Evolutionary conservation across 2,888 invertebrate species (phyloP).

Genomic region (Dichetophora obliterata): DNA sequence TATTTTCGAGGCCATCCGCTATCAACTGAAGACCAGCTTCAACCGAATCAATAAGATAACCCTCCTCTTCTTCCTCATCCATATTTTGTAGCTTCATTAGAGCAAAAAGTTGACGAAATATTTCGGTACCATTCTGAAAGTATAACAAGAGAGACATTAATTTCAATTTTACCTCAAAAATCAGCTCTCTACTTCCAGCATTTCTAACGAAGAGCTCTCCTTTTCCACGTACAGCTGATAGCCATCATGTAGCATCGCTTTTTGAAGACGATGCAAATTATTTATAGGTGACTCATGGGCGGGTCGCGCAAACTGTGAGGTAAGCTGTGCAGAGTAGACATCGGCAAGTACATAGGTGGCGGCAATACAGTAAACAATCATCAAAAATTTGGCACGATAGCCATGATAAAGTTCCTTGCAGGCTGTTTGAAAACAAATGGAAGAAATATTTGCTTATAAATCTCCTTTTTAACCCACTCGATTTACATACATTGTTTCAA

Average conservation of each 20-base stretch:
- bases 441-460: neutral
- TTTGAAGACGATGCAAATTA: slow-evolving; percentile 76
- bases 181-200: slow-evolving; percentile 74
- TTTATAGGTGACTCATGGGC: slow-evolving; percentile 79
- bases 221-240: slow-evolving; percentile 80
- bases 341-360: slow-evolving; percentile 84
- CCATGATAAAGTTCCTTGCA: slow-evolving; percentile 73
- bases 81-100: slow-evolving; percentile 74
- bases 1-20: slow-evolving; percentile 72
- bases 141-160: neutral
- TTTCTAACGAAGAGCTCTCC: slow-evolving; percentile 79
- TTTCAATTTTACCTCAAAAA: neutral
- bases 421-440: slow-evolving; percentile 52
- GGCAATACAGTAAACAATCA: slow-evolving; percentile 79
- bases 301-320: slow-evolving; percentile 80
- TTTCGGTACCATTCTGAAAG: slow-evolving; percentile 79
- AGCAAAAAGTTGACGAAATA: slow-evolving; percentile 78
- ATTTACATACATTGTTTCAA: slow-evolving; percentile 77
- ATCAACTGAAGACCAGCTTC: slow-evolving; percentile 80
- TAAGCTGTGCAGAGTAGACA: slow-evolving; percentile 83
- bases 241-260: slow-evolving; percentile 75
- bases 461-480: neutral
- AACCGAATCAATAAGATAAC: slow-evolving; percentile 77
- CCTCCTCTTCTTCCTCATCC: slow-evolving; percentile 61
- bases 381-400: slow-evolving; percentile 78